Conservation (phyloP, 2,888 invertebrate species). For the Steinernema carpocapsae region DNA sequence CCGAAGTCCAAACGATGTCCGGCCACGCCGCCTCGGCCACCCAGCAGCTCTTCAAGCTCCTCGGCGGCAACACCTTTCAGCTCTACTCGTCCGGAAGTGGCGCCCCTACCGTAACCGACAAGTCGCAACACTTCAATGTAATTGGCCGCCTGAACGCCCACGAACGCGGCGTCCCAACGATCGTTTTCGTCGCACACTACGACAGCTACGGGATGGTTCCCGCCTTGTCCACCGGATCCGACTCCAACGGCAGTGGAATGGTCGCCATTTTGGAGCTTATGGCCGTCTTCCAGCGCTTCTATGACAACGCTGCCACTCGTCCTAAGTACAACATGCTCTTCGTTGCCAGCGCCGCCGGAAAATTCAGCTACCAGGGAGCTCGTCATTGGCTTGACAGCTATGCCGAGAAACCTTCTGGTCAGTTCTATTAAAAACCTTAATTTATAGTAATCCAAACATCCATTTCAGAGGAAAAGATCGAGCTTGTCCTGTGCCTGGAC, state of each 20-base stretch:
- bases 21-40: slow-evolving; percentile 48
- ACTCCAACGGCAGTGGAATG: slow-evolving; percentile 90
- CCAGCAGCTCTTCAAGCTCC: slow-evolving; percentile 56
- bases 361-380: slow-evolving; percentile 90
- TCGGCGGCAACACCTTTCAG: slow-evolving; percentile 65
- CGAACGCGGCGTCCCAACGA: slow-evolving; percentile 77
- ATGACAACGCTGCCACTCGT: slow-evolving; percentile 56
- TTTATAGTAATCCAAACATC: background rate
- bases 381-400: slow-evolving; percentile 95
- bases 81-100: slow-evolving; percentile 45
- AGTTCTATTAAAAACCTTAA: background rate
- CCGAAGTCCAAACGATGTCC: slow-evolving; percentile 42
- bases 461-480: slow-evolving; percentile 53
- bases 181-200: slow-evolving; percentile 89
- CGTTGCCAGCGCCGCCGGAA: slow-evolving; percentile 86
- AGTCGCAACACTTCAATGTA: slow-evolving; percentile 46
- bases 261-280: slow-evolving; percentile 85
- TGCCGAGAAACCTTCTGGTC: slow-evolving; percentile 74
- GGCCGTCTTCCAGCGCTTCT: slow-evolving; percentile 76
- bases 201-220: slow-evolving; percentile 88
- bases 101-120: slow-evolving; percentile 37
- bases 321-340: slow-evolving; percentile 75
- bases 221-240: slow-evolving; percentile 85
- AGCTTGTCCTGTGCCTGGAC: slow-evolving; percentile 63
- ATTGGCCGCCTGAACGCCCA: slow-evolving; percentile 56